Percentiles rank a stretch among this genome's conserved stretches.
Evolutionary conservation across 1,140 invertebrate genomes (phyloP).

Genomic region (Diachasmimorpha longicaudata): DNA sequence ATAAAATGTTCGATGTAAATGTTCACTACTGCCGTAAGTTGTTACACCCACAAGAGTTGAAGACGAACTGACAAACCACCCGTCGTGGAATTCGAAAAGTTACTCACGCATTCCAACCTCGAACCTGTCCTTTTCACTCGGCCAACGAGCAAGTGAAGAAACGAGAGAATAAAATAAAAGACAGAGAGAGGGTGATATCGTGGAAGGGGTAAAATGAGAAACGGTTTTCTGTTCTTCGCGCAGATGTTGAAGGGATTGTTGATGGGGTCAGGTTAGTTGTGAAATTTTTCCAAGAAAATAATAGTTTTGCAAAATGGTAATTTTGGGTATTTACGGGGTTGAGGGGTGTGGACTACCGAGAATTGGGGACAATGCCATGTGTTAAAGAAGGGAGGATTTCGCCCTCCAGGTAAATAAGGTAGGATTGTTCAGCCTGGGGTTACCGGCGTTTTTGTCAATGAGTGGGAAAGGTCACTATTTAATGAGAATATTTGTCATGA

Average conservation of each 20-base stretch:
- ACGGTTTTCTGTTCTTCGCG: background rate
- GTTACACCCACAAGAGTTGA: slow-evolving; percentile 7
- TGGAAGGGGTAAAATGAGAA: background rate
- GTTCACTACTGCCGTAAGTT: background rate
- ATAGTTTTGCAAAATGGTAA: background rate
- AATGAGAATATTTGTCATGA: background rate
- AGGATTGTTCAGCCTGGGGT: background rate
- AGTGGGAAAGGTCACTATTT: background rate
- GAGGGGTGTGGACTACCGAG: background rate
- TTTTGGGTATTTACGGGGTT: background rate
- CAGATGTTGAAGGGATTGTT: background rate
- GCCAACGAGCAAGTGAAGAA: slow-evolving; percentile 34
- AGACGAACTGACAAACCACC: slow-evolving; percentile 2
- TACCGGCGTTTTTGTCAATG: background rate
- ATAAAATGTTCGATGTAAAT: background rate
- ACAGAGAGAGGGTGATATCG: background rate
- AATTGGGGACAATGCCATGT: background rate
- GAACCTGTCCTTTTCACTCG: slow-evolving; percentile 20
- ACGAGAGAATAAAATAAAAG: slow-evolving; percentile 15
- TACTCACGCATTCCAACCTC: slow-evolving; percentile 20
- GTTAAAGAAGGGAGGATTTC: background rate
- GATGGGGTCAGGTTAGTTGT: background rate
- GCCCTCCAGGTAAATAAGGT: background rate
- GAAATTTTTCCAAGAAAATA: background rate
- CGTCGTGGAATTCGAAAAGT: background rate